Evolutionary conservation across 2,888 invertebrate species (phyloP), one percentile per base, ranked within the genome.

Genomic region (Euphydryas editha): DNA sequence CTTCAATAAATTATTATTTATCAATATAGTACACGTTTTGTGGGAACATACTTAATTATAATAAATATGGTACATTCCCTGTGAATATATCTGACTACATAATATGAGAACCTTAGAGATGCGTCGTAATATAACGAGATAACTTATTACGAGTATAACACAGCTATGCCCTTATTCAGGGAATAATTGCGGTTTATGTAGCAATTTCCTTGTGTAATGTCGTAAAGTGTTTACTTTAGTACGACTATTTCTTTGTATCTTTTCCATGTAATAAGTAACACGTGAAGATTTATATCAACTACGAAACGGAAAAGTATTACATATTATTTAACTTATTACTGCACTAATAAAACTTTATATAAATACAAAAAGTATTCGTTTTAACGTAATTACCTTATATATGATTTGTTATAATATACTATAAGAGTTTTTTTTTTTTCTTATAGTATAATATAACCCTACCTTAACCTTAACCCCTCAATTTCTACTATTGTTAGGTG

Each of bases 141-240:
- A 74, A 70, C 69, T 72, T 67, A 65, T 70, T 62, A 44, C 42
- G 42, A 44, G 42, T 44, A 69, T 67, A 72, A 71, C 67, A 65
- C 78, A 73, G 65, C 69, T 73, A 73, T 76, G 75, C 77, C 83
- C 84, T 84, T 86, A 84, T 84, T 84, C 82, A 81, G 75, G 76
- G 81, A 81, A 87, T 87, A 87, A 88, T 87, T 88, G 87, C 84
- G 82, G 86, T 88, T 88, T 87, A 88, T 86, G 86, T 81, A 82
- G 85, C 87, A 86, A 86, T 89, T 86, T 84, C 79, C 84, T 80
- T 81, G 36, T 54, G 54, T 36, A 36, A 82, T 84, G 81, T 83
- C 88, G 83, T 87, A 86, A 87, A 87, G 84, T 85, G 82, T 85
- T 86, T 85, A 86, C 85, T 87, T 87, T 85, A 87, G 85, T 78